These are phyloP conservation scores for Azorinus chamasolen DNA, from an alignment of 2,888 invertebrate genomes.

Conservation along the genomic window DNA sequence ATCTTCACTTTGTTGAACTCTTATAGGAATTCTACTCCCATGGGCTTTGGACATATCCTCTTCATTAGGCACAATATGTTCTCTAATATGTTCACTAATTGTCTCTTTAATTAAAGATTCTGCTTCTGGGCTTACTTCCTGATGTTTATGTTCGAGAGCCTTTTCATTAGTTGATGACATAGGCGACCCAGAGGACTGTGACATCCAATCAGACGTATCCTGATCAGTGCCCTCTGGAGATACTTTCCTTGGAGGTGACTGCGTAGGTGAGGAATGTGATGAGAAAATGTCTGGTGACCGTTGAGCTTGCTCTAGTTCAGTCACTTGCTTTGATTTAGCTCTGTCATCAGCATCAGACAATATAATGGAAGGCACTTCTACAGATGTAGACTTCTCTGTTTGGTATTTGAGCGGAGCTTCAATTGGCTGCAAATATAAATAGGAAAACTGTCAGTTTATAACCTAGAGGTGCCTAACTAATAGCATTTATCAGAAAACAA, in stretches of 20 bases:
- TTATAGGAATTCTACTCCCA: conserved; percentile 62
- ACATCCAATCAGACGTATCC: conserved; percentile 64
- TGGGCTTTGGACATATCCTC: conserved; percentile 52
- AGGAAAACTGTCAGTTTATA: not conserved
- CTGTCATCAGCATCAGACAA: conserved; percentile 29
- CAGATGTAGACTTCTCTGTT: conserved; percentile 5
- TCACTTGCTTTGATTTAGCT: conserved; percentile 17
- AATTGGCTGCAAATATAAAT: conserved; percentile 28
- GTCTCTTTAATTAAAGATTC: conserved; percentile 70
- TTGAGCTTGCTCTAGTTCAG: conserved; percentile 2
- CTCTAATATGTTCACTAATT: conserved; percentile 70
- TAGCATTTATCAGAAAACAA: not conserved
- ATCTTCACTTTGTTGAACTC: conserved; percentile 58
- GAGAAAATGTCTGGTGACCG: not conserved
- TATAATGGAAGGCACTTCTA: conserved; percentile 47
- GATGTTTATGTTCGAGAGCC: conserved; percentile 36
- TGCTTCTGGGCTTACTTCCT: conserved; percentile 47
- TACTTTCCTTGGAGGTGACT: conserved; percentile 44
- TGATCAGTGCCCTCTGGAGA: conserved; percentile 47
- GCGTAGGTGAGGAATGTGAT: conserved; percentile 48
- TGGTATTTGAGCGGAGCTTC: not conserved
- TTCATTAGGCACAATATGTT: conserved; percentile 61
- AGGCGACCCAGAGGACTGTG: conserved; percentile 61
- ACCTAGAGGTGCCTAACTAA: not conserved
- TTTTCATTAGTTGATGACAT: conserved; percentile 57